Conservation (phyloP, 2,888 invertebrate species). For the Molorchus minor region DNA sequence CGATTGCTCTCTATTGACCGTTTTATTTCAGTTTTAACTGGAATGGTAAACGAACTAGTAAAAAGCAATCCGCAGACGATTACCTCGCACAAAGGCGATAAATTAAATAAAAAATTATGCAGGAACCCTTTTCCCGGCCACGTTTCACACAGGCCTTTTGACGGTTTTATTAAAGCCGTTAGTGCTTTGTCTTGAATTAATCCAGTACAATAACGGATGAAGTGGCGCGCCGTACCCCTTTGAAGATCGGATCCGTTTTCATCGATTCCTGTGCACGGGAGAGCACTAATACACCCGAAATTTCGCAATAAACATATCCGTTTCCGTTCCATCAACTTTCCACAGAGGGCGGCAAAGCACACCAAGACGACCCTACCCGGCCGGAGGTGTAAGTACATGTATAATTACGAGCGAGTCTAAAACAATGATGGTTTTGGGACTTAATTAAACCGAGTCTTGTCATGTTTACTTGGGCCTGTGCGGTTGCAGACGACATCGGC, state of each 20-base stretch:
- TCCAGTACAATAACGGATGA: slow-evolving; percentile 1
- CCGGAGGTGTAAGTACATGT: slow-evolving; percentile 52
- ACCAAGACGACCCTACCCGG: slow-evolving; percentile 24
- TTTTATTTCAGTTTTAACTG: background rate
- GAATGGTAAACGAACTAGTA: background rate
- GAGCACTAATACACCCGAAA: slow-evolving; percentile 25
- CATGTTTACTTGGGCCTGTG: slow-evolving; percentile 61
- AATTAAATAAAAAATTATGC: slow-evolving; percentile 2
- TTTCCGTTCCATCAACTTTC: slow-evolving; percentile 17
- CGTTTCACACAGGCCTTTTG: background rate
- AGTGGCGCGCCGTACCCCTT: slow-evolving; percentile 1
- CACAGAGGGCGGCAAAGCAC: background rate
- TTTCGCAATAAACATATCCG: slow-evolving; percentile 26
- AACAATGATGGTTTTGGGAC: slow-evolving; percentile 61
- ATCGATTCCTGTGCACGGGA: slow-evolving; percentile 8
- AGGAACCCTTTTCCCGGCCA: background rate
- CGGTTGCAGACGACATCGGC: slow-evolving; percentile 57
- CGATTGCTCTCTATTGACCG: no score
- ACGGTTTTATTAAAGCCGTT: background rate
- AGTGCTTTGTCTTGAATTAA: slow-evolving; percentile 13
- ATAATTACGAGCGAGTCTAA: slow-evolving; percentile 56
- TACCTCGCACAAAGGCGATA: slow-evolving; percentile 1
- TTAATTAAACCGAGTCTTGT: slow-evolving; percentile 63
- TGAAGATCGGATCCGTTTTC: slow-evolving; percentile 11
- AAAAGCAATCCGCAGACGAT: background rate